Conservation (phyloP, 2,797 vertebrate species). For the Lates japonicus region DNA sequence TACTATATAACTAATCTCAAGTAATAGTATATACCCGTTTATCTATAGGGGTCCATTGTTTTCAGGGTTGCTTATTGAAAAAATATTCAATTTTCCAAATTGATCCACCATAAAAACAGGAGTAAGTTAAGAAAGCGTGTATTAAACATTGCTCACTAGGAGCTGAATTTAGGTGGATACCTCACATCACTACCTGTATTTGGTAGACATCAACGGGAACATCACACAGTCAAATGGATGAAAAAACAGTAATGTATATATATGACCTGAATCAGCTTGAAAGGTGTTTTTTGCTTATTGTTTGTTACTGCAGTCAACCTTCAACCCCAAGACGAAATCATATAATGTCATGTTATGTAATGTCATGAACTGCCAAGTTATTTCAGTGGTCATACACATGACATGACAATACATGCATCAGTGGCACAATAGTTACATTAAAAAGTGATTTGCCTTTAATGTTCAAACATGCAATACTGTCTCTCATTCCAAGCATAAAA, state of each 20-base stretch:
- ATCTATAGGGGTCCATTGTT: neutral
- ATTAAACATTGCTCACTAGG: fast-evolving
- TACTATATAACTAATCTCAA: neutral
- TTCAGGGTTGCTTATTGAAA: neutral
- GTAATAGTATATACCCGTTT: neutral
- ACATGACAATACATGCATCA: no score
- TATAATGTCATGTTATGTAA: neutral
- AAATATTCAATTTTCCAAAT: neutral
- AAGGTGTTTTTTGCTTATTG: neutral
- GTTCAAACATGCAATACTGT: neutral
- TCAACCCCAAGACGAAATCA: neutral
- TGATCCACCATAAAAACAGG: neutral
- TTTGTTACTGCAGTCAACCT: neutral
- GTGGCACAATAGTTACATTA: neutral
- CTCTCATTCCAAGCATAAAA: neutral
- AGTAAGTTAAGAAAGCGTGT: no score
- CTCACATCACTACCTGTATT: neutral
- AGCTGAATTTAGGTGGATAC: neutral
- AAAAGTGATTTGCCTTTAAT: neutral
- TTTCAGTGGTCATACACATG: neutral
- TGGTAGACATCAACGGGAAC: neutral
- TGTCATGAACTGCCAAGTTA: neutral
- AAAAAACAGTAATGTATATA: neutral
- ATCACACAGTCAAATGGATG: neutral
- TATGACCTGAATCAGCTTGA: neutral